Percentiles rank a stretch among this genome's conserved stretches.
phyloP scores from a whole-genome alignment of 30 jellyfish, hydroid and myxozoan species.

The Aurelia sp. region DNA sequence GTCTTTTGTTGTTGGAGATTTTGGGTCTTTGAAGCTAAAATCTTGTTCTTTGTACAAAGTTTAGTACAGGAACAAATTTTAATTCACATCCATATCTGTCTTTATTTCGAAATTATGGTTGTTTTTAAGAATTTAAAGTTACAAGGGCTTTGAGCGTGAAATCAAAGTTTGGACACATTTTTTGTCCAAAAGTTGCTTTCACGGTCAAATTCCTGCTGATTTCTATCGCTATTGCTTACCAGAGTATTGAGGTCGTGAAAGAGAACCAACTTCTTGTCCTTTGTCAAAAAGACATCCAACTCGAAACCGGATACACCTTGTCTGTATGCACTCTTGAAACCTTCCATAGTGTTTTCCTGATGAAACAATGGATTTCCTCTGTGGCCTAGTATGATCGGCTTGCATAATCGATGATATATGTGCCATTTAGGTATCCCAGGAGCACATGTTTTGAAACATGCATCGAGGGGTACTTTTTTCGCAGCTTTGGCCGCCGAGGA shows the following conservation, averaged over 20 bases:
- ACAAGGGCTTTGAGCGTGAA: too few relatives aligned
- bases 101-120: too few relatives aligned
- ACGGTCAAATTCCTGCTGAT: too few relatives aligned
- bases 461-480: constrained; percentile 1
- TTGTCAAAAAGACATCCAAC: constrained; percentile 74
- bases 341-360: constrained; percentile 84
- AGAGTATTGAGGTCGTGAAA: constrained; percentile 66
- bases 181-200: too few relatives aligned
- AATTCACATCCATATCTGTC: too few relatives aligned
- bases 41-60: too few relatives aligned
- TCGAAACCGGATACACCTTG: constrained; percentile 76
- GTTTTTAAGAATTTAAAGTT: too few relatives aligned
- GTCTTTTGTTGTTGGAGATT: too few relatives aligned
- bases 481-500: background rate
- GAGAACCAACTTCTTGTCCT: constrained; percentile 72
- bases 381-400: constrained; percentile 82
- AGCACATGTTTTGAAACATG: constrained; percentile 42
- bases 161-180: too few relatives aligned
- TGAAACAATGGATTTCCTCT: constrained; percentile 77
- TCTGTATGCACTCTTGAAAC: constrained; percentile 55
- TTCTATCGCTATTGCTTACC: constrained; percentile 20
- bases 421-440: constrained; percentile 71
- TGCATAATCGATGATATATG: constrained; percentile 47
- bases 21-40: too few relatives aligned
- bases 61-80: too few relatives aligned